These are phyloP conservation scores for Microctonus aethiopoides DNA, from an alignment of 2,888 invertebrate genomes.

Conservation along the genomic window DNA sequence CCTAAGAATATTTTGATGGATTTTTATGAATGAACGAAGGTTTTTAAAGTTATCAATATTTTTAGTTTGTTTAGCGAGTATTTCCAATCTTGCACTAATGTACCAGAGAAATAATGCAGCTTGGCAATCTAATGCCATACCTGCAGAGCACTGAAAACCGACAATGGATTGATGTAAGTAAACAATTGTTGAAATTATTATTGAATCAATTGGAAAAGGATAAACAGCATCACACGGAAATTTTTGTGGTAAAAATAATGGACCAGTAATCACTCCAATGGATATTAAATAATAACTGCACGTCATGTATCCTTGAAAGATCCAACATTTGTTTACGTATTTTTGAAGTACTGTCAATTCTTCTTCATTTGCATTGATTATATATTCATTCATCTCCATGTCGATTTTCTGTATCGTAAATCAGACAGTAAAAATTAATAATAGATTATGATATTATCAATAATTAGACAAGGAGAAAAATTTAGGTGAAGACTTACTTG, in stretches of 20 bases:
- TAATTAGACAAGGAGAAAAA: too few relatives aligned
- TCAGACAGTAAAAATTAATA: too few relatives aligned
- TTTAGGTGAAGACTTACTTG: too few relatives aligned
- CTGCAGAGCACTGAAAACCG: constrained; percentile 39
- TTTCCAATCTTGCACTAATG: constrained; percentile 40
- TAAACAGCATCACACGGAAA: constrained; percentile 50
- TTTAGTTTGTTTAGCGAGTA: constrained; percentile 33
- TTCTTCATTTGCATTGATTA: too few relatives aligned
- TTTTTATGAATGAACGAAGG: too few relatives aligned
- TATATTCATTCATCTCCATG: too few relatives aligned
- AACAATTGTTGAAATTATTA: constrained; percentile 31
- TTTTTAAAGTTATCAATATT: too few relatives aligned
- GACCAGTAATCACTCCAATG: constrained; percentile 34
- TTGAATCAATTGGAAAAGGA: constrained; percentile 42
- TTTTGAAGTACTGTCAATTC: constrained; percentile 39
- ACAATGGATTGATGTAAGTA: constrained; percentile 44
- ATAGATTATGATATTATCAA: too few relatives aligned
- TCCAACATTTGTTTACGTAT: constrained; percentile 37
- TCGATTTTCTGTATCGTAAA: too few relatives aligned
- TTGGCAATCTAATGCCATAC: constrained; percentile 42
- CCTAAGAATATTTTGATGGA: too few relatives aligned
- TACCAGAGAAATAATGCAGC: constrained; percentile 45
- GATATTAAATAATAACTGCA: constrained; percentile 3
- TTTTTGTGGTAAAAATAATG: constrained; percentile 34
- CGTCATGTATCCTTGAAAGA: background rate